Conservation (phyloP, 1,140 invertebrate species). For the Mamestra configurata region DNA sequence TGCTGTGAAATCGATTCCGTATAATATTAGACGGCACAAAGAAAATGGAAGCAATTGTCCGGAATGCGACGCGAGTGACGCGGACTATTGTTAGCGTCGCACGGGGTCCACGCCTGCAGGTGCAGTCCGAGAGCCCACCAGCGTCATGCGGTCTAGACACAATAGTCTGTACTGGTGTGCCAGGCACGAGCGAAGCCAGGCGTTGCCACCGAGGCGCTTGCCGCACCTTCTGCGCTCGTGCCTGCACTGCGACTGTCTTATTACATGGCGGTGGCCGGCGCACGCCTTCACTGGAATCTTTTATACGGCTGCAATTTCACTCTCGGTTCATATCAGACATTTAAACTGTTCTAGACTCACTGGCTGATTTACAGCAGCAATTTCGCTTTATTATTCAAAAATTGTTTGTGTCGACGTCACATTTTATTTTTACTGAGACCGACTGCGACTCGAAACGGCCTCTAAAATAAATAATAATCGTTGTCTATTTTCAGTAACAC, state of each 20-base stretch:
- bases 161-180: background rate
- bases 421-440: background rate
- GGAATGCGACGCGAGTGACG: background rate
- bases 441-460: background rate
- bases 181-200: background rate
- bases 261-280: background rate
- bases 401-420: background rate
- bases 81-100: background rate
- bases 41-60: background rate
- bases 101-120: no score
- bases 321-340: background rate
- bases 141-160: background rate
- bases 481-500: background rate
- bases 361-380: background rate
- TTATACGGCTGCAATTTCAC: background rate
- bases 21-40: background rate
- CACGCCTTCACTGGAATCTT: background rate
- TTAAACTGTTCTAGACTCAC: background rate
- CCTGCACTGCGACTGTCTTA: background rate
- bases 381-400: background rate
- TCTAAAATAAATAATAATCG: background rate
- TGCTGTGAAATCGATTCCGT: constrained; percentile 12
- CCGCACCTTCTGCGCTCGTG: background rate
- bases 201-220: no score
- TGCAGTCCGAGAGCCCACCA: no score